These are phyloP conservation scores for Arctocebus calabarensis DNA, from an alignment of 2,797 vertebrate species.

Conservation along the genomic window DNA sequence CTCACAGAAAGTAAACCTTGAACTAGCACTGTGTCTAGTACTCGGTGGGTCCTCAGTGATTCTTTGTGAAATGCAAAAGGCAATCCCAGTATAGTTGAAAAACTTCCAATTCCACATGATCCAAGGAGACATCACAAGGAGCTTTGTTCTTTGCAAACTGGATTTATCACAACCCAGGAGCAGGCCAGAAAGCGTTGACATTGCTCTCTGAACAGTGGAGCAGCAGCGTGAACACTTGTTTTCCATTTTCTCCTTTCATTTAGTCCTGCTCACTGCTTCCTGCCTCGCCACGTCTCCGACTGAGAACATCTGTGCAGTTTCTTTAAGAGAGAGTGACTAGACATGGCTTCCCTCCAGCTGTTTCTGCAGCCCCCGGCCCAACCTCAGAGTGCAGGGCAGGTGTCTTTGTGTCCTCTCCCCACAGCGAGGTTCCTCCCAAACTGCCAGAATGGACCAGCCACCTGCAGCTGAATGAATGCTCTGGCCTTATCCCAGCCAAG, in stretches of 20 bases:
- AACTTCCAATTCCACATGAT: not conserved
- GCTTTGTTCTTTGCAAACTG: not conserved
- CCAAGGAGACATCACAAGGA: not conserved
- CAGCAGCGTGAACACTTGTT: not conserved
- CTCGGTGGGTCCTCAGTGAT: not conserved
- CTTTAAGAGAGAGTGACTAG: not conserved
- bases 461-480: not conserved
- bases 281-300: not conserved
- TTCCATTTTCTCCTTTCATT: not conserved
- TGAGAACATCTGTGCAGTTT: not conserved
- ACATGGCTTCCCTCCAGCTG: conserved; percentile 36
- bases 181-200: not conserved
- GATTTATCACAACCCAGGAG: not conserved
- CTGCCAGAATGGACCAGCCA: not conserved
- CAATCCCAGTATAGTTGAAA: not conserved
- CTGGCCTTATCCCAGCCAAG: conserved; percentile 8
- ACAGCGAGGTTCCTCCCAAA: not conserved
- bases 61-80: conserved; percentile 13
- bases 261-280: not conserved
- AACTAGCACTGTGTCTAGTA: not conserved
- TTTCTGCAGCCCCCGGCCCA: not conserved
- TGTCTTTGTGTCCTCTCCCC: not conserved
- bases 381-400: not conserved
- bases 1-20: not conserved
- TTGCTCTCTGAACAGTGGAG: not conserved